Evolutionary conservation across 2,797 vertebrate genomes (phyloP).

Genomic region (Hybognathus amarus): DNA sequence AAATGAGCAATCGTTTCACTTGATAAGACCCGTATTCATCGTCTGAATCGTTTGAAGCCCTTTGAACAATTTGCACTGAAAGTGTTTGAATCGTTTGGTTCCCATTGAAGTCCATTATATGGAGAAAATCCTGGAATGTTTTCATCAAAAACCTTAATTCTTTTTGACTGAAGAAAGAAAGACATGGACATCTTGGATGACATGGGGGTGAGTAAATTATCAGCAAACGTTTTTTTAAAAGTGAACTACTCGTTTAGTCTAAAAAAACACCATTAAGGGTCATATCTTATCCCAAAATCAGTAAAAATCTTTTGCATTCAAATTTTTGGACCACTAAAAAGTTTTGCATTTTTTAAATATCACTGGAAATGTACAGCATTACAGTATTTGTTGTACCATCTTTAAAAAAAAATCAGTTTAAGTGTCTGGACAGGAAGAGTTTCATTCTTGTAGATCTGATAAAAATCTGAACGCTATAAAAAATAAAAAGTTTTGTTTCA

Average conservation of each 20-base stretch:
- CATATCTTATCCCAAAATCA: neutral
- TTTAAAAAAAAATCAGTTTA: neutral
- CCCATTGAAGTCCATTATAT: too few relatives aligned
- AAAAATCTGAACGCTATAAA: neutral
- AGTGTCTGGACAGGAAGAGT: neutral
- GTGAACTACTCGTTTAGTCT: neutral
- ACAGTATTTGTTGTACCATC: neutral
- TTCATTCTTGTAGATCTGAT: neutral
- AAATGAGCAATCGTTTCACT: too few relatives aligned
- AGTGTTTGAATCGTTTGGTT: too few relatives aligned
- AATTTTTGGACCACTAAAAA: neutral
- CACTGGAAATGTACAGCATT: neutral
- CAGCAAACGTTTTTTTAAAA: too few relatives aligned
- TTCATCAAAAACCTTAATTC: too few relatives aligned
- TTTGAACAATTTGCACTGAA: too few relatives aligned
- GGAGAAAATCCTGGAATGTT: too few relatives aligned
- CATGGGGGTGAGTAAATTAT: too few relatives aligned
- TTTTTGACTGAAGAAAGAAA: too few relatives aligned
- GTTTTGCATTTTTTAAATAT: neutral
- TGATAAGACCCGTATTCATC: too few relatives aligned
- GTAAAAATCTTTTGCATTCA: neutral
- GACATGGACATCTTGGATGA: too few relatives aligned
- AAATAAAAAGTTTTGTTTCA: neutral
- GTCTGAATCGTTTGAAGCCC: too few relatives aligned
- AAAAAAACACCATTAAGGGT: neutral